phyloP scores from a whole-genome alignment of 2,888 invertebrate genomes.

The Eumerus sabulonum region DNA sequence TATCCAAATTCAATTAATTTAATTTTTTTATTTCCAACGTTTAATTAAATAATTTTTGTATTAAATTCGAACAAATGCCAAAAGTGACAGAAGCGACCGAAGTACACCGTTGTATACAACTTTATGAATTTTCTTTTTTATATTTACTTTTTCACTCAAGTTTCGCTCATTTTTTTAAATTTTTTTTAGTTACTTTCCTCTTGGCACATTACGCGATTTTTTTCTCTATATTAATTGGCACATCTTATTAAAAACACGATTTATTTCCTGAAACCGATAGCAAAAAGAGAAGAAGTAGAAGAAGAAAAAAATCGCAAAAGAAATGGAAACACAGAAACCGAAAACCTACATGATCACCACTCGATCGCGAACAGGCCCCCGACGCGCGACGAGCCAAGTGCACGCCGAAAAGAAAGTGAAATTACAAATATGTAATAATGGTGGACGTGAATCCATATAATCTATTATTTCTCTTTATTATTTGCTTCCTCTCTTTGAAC shows the following conservation, averaged over 20 bases:
- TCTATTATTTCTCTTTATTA: constrained; percentile 6
- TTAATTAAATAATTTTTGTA: constrained; percentile 19
- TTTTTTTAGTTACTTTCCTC: constrained; percentile 33
- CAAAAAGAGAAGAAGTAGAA: too few relatives aligned
- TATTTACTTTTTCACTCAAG: constrained; percentile 7
- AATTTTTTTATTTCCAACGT: constrained; percentile 1
- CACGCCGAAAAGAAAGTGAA: constrained; percentile 62
- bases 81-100: too few relatives aligned
- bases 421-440: constrained; percentile 64
- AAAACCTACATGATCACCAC: constrained; percentile 50
- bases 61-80: background rate
- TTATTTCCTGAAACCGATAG: constrained; percentile 23
- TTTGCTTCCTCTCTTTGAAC: constrained; percentile 48
- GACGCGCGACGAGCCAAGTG: constrained; percentile 35
- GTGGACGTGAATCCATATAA: constrained; percentile 1
- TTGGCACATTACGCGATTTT: constrained; percentile 53
- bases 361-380: constrained; percentile 26
- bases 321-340: constrained; percentile 24
- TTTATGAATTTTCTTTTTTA: constrained; percentile 4
- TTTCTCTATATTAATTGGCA: too few relatives aligned
- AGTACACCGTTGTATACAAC: background rate
- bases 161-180: constrained; percentile 30
- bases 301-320: too few relatives aligned
- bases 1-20: constrained; percentile 20
- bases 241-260: constrained; percentile 22